A percentile compares a stretch with the other conserved stretches of the same genome.
phyloP scores from a whole-genome alignment of 2,888 invertebrate species.

The Morpho achilles region DNA sequence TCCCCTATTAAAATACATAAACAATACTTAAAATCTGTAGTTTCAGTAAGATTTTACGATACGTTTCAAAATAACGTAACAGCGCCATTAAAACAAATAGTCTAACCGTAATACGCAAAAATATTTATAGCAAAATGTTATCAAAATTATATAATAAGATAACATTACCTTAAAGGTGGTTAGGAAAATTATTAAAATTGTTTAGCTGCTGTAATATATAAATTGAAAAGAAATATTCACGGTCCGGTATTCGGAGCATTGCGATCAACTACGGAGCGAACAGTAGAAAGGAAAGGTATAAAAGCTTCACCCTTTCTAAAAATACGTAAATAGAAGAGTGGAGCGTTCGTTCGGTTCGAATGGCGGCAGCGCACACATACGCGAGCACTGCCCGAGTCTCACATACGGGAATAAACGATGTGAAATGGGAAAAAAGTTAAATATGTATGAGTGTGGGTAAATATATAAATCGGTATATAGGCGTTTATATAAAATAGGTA shows the following conservation, averaged over 20 bases:
- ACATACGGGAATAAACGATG: constrained; percentile 75
- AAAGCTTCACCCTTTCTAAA: constrained; percentile 77
- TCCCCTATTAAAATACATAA: too few species aligned
- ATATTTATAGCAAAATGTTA: too few species aligned
- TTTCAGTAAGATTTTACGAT: too few species aligned
- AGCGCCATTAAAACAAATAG: too few species aligned
- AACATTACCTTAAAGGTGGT: neutral
- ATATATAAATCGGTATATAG: constrained; percentile 79
- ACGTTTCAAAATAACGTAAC: too few species aligned
- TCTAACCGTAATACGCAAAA: too few species aligned
- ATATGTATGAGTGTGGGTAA: constrained; percentile 79
- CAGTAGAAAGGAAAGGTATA: constrained; percentile 74
- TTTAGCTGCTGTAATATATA: constrained; percentile 43
- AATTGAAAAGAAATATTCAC: constrained; percentile 71
- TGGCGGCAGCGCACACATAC: constrained; percentile 57
- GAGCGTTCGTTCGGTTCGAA: constrained; percentile 53
- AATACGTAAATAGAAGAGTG: constrained; percentile 72
- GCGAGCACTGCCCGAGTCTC: constrained; percentile 47
- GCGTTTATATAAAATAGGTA: constrained; percentile 71
- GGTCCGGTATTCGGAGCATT: constrained; percentile 58
- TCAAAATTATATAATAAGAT: too few species aligned
- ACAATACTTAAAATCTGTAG: too few species aligned
- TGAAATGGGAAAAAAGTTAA: constrained; percentile 79
- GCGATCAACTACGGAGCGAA: constrained; percentile 65
- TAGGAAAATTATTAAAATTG: constrained; percentile 50